Evolutionary conservation across 2,113 vertebrate genomes (phyloP).

Genomic region (Falco punctatus): DNA sequence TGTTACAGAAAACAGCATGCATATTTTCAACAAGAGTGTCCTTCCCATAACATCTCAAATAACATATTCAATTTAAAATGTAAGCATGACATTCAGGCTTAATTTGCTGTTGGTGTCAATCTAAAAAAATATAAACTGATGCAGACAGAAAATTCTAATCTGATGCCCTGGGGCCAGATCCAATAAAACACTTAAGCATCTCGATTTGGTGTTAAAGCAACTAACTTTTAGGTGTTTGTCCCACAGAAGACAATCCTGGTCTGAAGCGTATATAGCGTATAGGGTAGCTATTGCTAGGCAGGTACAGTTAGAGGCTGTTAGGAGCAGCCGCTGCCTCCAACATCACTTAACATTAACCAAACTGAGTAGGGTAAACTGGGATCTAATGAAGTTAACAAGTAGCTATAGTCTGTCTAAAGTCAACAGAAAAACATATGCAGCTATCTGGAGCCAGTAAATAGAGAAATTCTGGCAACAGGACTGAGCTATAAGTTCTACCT

Average conservation of each 20-base stretch:
- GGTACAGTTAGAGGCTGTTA: background rate
- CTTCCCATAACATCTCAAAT: conserved; percentile 51
- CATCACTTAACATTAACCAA: background rate
- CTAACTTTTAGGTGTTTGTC: background rate
- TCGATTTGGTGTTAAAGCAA: conserved; percentile 27
- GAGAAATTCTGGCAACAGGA: background rate
- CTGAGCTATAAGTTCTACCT: background rate
- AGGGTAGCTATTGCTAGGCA: background rate
- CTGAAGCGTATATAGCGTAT: background rate
- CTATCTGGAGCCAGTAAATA: background rate
- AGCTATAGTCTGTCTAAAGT: background rate
- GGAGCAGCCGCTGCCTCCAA: background rate
- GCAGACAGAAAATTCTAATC: conserved; percentile 52
- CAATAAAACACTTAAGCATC: conserved; percentile 27
- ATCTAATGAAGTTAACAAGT: background rate
- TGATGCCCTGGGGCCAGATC: conserved; percentile 45
- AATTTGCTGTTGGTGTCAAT: conserved; percentile 46
- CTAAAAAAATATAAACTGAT: conserved; percentile 52
- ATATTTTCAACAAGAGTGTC: conserved; percentile 24
- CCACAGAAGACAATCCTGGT: background rate
- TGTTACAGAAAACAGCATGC: background rate
- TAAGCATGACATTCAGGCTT: conserved; percentile 67
- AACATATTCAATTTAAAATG: conserved; percentile 52
- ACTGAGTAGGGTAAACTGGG: background rate
- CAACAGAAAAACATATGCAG: background rate